Evolutionary conservation across 1,140 invertebrate genomes (phyloP).

Genomic region (Wiebesia pumilae): DNA sequence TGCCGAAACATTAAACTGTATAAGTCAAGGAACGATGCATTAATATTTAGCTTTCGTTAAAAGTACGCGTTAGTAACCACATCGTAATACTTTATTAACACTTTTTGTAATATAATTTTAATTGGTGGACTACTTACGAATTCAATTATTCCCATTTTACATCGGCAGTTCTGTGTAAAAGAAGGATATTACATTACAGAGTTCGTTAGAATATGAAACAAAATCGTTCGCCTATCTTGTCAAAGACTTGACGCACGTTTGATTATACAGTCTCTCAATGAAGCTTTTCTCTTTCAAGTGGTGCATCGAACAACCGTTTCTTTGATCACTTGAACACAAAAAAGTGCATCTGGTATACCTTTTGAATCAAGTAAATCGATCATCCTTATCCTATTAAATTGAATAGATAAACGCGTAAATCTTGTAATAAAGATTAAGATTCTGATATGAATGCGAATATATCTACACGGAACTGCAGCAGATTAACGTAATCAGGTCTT

Average conservation of each 20-base stretch:
- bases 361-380: conserved; percentile 23
- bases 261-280: conserved; percentile 8
- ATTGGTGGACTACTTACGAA: neutral
- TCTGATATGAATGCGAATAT: neutral
- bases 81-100: neutral
- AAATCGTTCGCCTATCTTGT: neutral
- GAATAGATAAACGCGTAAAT: conserved; percentile 23
- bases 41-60: neutral
- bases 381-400: conserved; percentile 39
- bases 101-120: neutral
- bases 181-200: neutral
- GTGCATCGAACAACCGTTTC: conserved; percentile 20
- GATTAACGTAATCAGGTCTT: conserved; percentile 29
- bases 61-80: neutral
- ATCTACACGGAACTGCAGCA: neutral
- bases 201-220: neutral
- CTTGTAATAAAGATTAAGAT: conserved; percentile 2
- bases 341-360: neutral
- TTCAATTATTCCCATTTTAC: neutral
- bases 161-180: neutral
- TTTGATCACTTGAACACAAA: conserved; percentile 5
- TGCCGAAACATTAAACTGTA: no score
- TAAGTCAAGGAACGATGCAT: neutral
- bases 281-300: conserved; percentile 10
- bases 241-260: conserved; percentile 9